phyloP scores from a whole-genome alignment of 2,888 invertebrate genomes.

The Watsonalla cultraria region DNA sequence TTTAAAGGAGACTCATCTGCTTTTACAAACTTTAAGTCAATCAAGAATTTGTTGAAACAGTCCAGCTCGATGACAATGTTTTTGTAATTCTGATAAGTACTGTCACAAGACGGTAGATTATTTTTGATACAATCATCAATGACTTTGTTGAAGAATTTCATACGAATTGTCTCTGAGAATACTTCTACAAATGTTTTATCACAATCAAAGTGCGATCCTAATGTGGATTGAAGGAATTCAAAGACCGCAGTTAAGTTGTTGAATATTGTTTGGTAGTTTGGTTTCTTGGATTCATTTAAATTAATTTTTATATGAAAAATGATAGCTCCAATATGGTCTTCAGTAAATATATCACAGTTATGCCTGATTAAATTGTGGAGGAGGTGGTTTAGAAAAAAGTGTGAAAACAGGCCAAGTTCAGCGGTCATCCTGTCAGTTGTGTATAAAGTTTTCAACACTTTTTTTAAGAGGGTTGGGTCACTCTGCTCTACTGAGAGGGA shows the following conservation, averaged over 20 bases:
- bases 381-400: conserved; percentile 62
- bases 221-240: conserved; percentile 65
- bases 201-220: conserved; percentile 59
- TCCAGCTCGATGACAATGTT: conserved; percentile 63
- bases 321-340: conserved; percentile 63
- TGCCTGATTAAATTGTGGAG: conserved; percentile 61
- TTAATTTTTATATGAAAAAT: conserved; percentile 65
- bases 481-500: conserved; percentile 64
- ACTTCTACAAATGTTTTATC: conserved; percentile 61
- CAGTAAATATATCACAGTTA: conserved; percentile 66
- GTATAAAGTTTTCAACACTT: conserved; percentile 60
- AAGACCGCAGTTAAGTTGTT: conserved; percentile 68
- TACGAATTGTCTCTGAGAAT: conserved; percentile 54
- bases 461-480: conserved; percentile 56
- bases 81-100: conserved; percentile 59
- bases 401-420: conserved; percentile 62
- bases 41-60: conserved; percentile 64
- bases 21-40: conserved; percentile 66
- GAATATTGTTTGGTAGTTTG: conserved; percentile 63
- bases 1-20: conserved; percentile 57
- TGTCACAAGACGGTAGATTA: conserved; percentile 62
- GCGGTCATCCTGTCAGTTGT: conserved; percentile 58
- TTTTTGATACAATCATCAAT: conserved; percentile 66
- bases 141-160: conserved; percentile 64
- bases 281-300: conserved; percentile 47